Evolutionary conservation across 2,113 vertebrate species (phyloP), one percentile per base, ranked within the genome.

Genomic region (Aptenodytes forsteri): DNA sequence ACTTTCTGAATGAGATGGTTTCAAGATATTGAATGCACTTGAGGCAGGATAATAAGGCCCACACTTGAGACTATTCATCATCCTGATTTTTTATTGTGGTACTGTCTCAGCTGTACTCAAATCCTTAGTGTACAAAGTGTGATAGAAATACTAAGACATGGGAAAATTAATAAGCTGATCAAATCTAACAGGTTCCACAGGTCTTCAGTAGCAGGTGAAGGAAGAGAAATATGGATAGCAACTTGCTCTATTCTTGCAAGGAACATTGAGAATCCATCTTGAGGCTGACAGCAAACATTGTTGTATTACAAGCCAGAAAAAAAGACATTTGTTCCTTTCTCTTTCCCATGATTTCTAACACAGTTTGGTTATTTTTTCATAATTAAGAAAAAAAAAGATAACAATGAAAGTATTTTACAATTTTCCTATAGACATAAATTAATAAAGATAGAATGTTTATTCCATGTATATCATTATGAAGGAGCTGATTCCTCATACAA

Each of bases 91-190:
- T 80, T 88, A 67, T 70, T 89, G 54, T 92, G 29, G 34, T 66
- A 70, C 17, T 70, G 64, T 81, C 11, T 46, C 44, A 89, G 72
- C 21, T 62, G 15, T 73, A 42, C 76, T 92, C 34, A 78, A 86
- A 83, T 29, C 23, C n/a, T 83, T 46, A 52, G 42, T 42, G 67
- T 87, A 77, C 10, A 58, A 87, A 80, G 55, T 66, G 44, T 54
- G 67, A 73, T 21, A 83, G 59, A 89, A 95, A 86, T 65, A 80
- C 40, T 69, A 86, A 90, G 46, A 66, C 32, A 47, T 38, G 11
- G 5, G 46, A 91, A 96, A 94, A 93, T 87, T 87, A 96, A 66
- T 84, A 81, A 89, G 26, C 13, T 91, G 50, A 64, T 78, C 59
- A 89, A 81, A 89, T 64, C 13, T 49, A 91, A 73, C 42, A 90